Evolutionary conservation across 1,140 invertebrate genomes (phyloP), one percentile per base, ranked within the genome.

Genomic region (Drosophila ohnishii): DNA sequence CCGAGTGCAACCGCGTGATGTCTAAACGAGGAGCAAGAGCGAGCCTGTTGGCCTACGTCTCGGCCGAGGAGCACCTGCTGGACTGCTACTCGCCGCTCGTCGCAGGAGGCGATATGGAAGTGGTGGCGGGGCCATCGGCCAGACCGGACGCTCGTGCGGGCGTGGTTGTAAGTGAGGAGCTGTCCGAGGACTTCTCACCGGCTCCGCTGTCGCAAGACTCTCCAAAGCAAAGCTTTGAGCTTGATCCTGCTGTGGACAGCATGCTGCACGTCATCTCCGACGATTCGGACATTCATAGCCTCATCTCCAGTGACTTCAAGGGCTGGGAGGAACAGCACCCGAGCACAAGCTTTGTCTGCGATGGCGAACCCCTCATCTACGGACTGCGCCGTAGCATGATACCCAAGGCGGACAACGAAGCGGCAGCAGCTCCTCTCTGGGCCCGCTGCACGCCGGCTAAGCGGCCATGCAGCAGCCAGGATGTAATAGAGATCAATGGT

Each of bases 241-340:
- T 82, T 13, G 84, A 88, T 63, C 77, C 84, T 1, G 67, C 84
- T 5, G 71, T 74, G 14, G 77, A 88, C 47, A 80, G 72, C 35
- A 71, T 84, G 70, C 19, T 88, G 37, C 74, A 64, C 8, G 47
- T 75, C 3, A 88, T 88, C 11, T 85, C 84, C 8, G 70, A 84
- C 40, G 66, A 89, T 40, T 63, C 66, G 19, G 84, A 88, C 4
- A 80, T 84, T 42, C 62, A 47, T 8, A 87, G 84, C 50, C 56
- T 89, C 35, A 64, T 87, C n/a, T 73, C 85, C 1, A 80, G 30
- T 5, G 61, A 34, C 8, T 89, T 87, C 7, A 80, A 57, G 11
- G 84, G 85, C 3, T 89, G 86, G 40, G 37, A 64, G 9, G 70
- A 80, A 22, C 19, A 44, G n/a, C 16, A 45, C 2, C 14, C 16